Evolutionary conservation across 2,113 vertebrate genomes (phyloP).

Genomic region (Pholis gunnellus): DNA sequence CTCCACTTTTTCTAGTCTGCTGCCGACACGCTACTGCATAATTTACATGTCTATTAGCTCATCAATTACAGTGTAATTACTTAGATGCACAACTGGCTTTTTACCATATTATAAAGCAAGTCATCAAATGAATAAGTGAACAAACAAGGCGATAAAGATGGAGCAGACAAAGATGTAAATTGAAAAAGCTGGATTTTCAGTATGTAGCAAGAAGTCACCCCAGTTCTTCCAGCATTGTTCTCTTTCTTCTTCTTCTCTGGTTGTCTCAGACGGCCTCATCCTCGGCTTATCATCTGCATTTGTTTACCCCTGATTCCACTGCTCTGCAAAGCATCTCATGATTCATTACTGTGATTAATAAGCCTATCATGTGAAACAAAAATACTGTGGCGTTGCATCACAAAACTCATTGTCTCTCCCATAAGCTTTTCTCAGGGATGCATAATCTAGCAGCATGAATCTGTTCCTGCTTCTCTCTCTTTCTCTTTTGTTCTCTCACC

Average conservation of each 20-base stretch:
- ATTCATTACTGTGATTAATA: constrained; percentile 83
- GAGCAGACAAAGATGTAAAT: constrained; percentile 40
- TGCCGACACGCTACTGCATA: constrained; percentile 74
- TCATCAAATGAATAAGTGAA: constrained; percentile 68
- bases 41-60: constrained; percentile 80
- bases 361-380: constrained; percentile 76
- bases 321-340: constrained; percentile 66
- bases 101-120: constrained; percentile 73
- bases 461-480: constrained; percentile 16
- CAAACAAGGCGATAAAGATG: constrained; percentile 52
- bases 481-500: neutral
- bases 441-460: constrained; percentile 67
- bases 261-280: constrained; percentile 42
- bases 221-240: neutral
- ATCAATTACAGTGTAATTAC: constrained; percentile 81
- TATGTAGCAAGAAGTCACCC: constrained; percentile 18
- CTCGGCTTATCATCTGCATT: constrained; percentile 59
- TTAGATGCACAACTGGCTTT: constrained; percentile 70
- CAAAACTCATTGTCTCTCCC: constrained; percentile 67
- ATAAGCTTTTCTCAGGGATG: constrained; percentile 59
- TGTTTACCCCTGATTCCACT: constrained; percentile 73
- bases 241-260: constrained; percentile 6
- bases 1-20: constrained; percentile 64
- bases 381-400: constrained; percentile 63
- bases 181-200: constrained; percentile 37